phyloP scores from a whole-genome alignment of 2,113 vertebrate genomes.

The Serilophus lunatus region DNA sequence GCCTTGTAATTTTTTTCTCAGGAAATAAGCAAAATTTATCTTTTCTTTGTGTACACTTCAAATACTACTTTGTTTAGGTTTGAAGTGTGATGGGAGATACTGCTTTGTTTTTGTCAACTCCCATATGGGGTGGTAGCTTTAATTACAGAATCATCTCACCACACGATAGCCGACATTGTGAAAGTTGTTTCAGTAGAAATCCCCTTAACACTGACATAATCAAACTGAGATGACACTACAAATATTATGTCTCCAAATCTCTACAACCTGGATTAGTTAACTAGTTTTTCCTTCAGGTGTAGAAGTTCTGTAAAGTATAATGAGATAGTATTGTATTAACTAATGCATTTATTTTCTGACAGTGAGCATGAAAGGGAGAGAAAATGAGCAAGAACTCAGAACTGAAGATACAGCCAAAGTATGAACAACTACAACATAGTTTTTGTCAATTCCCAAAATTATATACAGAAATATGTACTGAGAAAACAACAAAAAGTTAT shows the following conservation, averaged over 20 bases:
- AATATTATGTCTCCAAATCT: not conserved
- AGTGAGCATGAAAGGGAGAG: not conserved
- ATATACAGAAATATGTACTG: not conserved
- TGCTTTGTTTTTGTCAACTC: not conserved
- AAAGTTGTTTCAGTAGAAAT: not conserved
- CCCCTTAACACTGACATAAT: not conserved
- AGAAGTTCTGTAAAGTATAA: not conserved
- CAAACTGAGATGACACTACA: not conserved
- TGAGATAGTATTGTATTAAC: too few species aligned
- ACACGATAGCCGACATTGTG: not conserved
- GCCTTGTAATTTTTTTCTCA: not conserved
- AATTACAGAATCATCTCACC: not conserved
- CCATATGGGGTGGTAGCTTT: not conserved
- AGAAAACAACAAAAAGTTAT: not conserved
- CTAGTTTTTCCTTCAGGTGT: not conserved
- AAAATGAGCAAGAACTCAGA: not conserved
- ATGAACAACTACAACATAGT: not conserved
- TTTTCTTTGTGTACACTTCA: not conserved
- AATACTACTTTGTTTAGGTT: not conserved
- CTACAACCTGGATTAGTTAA: not conserved
- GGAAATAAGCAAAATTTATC: not conserved
- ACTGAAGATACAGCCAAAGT: not conserved
- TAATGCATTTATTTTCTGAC: not conserved
- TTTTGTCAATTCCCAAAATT: not conserved
- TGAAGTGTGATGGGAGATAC: not conserved